Evolutionary conservation across 1,140 invertebrate genomes (phyloP), one percentile per base, ranked within the genome.

Genomic region (Phymastichus coffea): DNA sequence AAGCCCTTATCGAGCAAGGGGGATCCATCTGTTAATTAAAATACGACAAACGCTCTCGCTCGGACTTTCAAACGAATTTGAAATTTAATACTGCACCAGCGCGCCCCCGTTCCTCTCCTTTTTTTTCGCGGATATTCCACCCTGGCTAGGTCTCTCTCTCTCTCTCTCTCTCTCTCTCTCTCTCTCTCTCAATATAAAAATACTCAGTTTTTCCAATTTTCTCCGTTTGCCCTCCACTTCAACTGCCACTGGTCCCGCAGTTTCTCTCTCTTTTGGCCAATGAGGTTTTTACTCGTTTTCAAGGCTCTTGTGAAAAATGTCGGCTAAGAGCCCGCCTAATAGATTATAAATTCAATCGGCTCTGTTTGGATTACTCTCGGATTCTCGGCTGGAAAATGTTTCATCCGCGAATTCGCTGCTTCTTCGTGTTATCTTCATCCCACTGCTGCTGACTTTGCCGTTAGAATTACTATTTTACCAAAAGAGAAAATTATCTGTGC

Each of bases 21-120:
- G 38, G 12, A 55, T 56, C 52, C 59, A 61, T 61, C 52, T 61
- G 59, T 43, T 61, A 61, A 61, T 61, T 55, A 61, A 61, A 61
- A 61, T 61, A 51, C 52, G 35, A 55, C 46, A 60, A 60, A 54
- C 30, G 35, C n/a, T 48, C 25, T 20, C 30, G 35, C n/a, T 48
- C 25, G 30, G 17, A 47, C 41, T 46, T 55, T 49, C 37, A 55
- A 55, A 56, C 52, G 33, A 40, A 61, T 56, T 8, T 43, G 43
- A 55, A 61, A 61, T 61, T 55, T 56, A 55, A 61, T 49, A 61
- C 35, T 30, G 3, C 10, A 19, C 23, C 14, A 25, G n/a, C n/a
- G n/a, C n/a, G n/a, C n/a, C n/a, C n/a, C n/a, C n/a, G n/a, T n/a
- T n/a, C n/a, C n/a, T n/a, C n/a, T n/a, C n/a, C n/a, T n/a, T n/a